A percentile compares a stretch with the other conserved stretches of the same genome.
phyloP scores from a whole-genome alignment of 2,113 vertebrate genomes.

The Genyomyrus donnyi region DNA sequence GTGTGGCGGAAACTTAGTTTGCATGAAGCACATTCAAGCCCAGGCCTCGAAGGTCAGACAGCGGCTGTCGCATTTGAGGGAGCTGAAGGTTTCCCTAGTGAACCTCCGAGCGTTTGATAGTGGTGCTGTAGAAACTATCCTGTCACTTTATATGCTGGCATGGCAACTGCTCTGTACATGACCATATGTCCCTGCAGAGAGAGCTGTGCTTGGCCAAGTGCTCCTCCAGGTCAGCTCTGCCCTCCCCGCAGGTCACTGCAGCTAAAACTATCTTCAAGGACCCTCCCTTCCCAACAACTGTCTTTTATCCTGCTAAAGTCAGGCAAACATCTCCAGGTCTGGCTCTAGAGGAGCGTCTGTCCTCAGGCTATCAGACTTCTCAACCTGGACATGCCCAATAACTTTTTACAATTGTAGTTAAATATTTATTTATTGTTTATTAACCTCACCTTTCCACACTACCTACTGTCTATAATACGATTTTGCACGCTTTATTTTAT shows the following conservation, averaged over 20 bases:
- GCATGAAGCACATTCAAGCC: background rate
- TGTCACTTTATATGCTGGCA: background rate
- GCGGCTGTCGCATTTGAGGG: background rate
- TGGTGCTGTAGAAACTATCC: background rate
- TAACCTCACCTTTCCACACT: no score
- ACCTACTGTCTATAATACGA: no score
- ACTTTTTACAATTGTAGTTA: no score
- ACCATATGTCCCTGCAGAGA: background rate
- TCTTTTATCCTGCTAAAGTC: no score
- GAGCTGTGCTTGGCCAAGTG: background rate
- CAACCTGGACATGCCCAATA: no score
- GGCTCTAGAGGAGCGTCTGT: no score
- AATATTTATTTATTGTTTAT: no score
- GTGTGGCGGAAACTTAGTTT: background rate
- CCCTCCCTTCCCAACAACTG: background rate
- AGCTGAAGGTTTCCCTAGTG: background rate
- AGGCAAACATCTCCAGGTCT: no score
- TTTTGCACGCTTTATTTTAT: no score
- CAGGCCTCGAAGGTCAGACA: background rate
- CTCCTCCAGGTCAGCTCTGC: background rate
- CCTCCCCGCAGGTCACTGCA: background rate
- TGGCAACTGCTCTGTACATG: background rate
- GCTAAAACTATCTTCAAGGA: background rate
- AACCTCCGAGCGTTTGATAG: background rate
- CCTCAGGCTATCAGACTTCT: no score